Evolutionary conservation across 1,140 invertebrate species (phyloP), one percentile per base, ranked within the genome.

Genomic region (Berghia stephanieae): DNA sequence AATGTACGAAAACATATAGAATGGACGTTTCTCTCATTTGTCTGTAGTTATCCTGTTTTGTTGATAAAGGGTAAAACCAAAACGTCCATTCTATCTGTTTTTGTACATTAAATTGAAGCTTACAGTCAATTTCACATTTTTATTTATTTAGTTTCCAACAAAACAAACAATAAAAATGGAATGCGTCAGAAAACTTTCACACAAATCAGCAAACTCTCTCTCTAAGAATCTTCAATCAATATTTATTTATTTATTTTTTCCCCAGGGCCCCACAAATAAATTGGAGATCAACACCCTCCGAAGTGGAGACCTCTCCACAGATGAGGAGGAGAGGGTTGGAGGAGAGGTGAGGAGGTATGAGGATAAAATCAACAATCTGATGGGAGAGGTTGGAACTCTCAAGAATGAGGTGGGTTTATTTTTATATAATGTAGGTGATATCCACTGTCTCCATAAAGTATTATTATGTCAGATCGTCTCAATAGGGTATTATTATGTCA

Each of bases 321-420:
- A 89, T 72, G 88, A 89, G 36, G 87, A 89, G 73, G 88, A 87
- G 38, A 57, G 75, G 0, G 83, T 86, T 36, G 83, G 85, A 49
- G 83, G 75, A 21, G 79, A 88, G 60, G 85, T 86, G 80, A 80
- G 83, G 34, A 75, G 80, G 27, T 89, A 89, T 80, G 87, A 89
- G 78, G 84, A 85, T 57, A 88, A 87, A 77, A 89, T 89, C 68
- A 83, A 88, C 69, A 83, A 78, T 70, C 78, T 89, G 2, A 87
- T 89, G 83, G 82, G 75, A 57, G 86, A 89, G 79, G 86, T 89
- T n/a, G 88, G 87, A 31, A 84, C 82, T 3, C 77, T 89, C 16
- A 87, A 85, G 81, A 88, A 87, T 82, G 87, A 89, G 86, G 88
- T 87, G 82, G 46, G 60, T 68, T 36, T 10, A 63, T n/a, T 42